Evolutionary conservation across 2,797 vertebrate species (phyloP), one percentile per base, ranked within the genome.

Genomic region (Triplophysa yarkandensis): DNA sequence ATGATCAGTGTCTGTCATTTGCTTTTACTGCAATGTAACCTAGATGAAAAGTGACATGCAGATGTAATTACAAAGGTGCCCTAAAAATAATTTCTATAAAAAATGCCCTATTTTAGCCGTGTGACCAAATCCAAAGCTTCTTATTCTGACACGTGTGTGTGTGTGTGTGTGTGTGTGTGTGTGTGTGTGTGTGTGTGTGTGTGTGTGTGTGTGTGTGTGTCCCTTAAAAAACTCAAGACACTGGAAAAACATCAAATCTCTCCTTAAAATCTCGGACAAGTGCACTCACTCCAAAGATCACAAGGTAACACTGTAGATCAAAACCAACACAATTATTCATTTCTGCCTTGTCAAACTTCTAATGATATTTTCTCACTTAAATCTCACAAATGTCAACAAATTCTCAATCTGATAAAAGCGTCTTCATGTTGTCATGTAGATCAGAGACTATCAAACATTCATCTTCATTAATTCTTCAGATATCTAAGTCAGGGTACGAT

Each of bases 401-500:
- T 11, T 39, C 36, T 39, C 36, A 4, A 39, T 39, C 3, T 39
- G 9, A 13, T 10, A n/a, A n/a, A n/a, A n/a, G n/a, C n/a, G n/a
- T n/a, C 43, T n/a, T 8, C 43, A 55, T 41, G 4, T 6, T 25
- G 23, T 41, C 1, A 30, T 25, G 36, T 21, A n/a, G 28, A 5
- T 0, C n/a, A 1, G 25, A 54, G 32, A 36, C 9, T 48, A 48
- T 77, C 32, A 70, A 69, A 80, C 16, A 77, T 77, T 74, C 44
- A 57, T 58, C 41, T 28, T 36, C 62, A 68, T 81, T 6, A 63
- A 81, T 71, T 71, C 46, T 81, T 8, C 17, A 68, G 71, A 75
- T 14, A 71, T 54, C 30, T 23, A 62, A 77, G 62, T 11, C 19
- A 1, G 4, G 4, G 23, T 52, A 17, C 48, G 39, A 30, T 34